Conservation (phyloP, 2,113 vertebrate species). For the Dolichotis patagonum region DNA sequence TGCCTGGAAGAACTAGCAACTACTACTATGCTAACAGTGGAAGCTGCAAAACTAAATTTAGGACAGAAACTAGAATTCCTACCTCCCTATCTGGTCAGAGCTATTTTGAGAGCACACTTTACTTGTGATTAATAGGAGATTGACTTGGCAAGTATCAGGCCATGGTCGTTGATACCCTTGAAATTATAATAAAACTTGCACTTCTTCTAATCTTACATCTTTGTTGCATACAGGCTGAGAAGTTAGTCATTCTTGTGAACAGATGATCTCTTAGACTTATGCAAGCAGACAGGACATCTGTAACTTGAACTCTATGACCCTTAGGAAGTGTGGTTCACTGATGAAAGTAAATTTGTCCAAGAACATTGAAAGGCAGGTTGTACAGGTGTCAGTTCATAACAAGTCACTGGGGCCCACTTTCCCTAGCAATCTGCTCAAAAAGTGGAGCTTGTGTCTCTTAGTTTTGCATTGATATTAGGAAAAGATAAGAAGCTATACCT, state of each 20-base stretch:
- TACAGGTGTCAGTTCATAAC: not conserved
- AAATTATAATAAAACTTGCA: not conserved
- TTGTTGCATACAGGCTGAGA: not conserved
- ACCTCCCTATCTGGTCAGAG: not conserved
- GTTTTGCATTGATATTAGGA: not conserved
- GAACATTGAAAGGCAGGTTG: too few species aligned
- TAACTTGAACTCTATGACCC: not conserved
- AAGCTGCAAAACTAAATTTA: not conserved
- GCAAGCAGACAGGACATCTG: not conserved
- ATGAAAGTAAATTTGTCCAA: not conserved
- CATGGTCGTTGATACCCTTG: too few species aligned
- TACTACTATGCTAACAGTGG: too few species aligned
- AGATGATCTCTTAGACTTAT: not conserved
- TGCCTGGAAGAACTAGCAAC: too few species aligned
- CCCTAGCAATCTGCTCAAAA: not conserved
- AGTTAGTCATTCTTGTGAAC: not conserved
- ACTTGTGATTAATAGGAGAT: too few species aligned
- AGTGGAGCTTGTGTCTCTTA: not conserved
- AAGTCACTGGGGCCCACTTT: not conserved
- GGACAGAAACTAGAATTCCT: not conserved
- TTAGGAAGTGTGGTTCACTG: not conserved
- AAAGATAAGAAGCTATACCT: not conserved
- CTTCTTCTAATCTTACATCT: not conserved
- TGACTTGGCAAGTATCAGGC: too few species aligned
- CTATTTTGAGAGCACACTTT: not conserved